Base-by-base conservation (phyloP, 2,113 vertebrate species). In the Hirundichthys speculiger region DNA sequence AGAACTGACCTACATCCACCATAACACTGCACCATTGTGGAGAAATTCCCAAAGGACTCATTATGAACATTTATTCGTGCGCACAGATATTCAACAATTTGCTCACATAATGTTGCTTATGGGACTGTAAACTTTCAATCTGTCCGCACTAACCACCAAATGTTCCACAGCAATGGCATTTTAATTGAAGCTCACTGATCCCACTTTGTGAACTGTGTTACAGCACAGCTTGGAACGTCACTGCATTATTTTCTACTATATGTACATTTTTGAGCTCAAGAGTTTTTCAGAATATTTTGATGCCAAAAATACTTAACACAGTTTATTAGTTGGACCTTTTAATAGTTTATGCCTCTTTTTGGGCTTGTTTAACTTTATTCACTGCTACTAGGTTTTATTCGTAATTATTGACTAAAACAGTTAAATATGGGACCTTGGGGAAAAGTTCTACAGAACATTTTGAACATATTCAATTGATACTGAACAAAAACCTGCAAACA, bases 1-100 rank as follows among this genome's bases (percentile, higher is more conserved):
- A 79, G 75, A 79, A 34, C 62, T 90, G 91, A 90, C 91, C 91
- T 92, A 92, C 80, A 91, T 91, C 86, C 77, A 65, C 73, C 43
- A 72, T 58, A 82, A 88, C 88, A 89, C 79, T 85, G 70, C 67
- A 64, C 82, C 65, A 86, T 90, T 91, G 90, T 90, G 79, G 83
- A 84, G 73, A 70, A 63, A 79, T 70, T 90, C 86, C 86, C 89
- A 64, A 6, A 64, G 64, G 84, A 85, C 80, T 89, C 84, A 91
- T 90, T 92, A 88, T 64, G 84, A 88, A 34, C 77, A 69, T 83
- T 91, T 86, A 91, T 59, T 42, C 86, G 74, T 55, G 72, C 76
- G 66, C 4, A 5, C 80, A 75, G 82, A 89, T 75, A 89, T 87
- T 89, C 90, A 85, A 90, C 87, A 77, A 89, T 89, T 86, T 89